phyloP scores from a whole-genome alignment of 2,888 invertebrate species.

The Lapara coniferarum region DNA sequence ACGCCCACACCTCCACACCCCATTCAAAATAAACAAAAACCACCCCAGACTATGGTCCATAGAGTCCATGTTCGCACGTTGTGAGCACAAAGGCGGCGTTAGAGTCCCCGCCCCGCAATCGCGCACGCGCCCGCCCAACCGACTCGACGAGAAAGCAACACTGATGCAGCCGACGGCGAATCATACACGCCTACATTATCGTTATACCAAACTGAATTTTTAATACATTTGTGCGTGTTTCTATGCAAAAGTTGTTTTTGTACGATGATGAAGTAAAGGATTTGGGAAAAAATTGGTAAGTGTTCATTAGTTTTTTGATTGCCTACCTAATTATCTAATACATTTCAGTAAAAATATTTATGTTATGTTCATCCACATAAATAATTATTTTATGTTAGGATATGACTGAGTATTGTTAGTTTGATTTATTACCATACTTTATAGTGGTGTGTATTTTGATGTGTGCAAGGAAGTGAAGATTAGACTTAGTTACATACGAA shows the following conservation, averaged over 20 bases:
- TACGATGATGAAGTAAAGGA: slow-evolving; percentile 41
- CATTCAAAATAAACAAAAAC: slow-evolving; percentile 32
- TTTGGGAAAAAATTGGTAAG: slow-evolving; percentile 29
- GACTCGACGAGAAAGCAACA: slow-evolving; percentile 41
- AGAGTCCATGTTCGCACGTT: slow-evolving; percentile 30
- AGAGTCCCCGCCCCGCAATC: slow-evolving; percentile 64
- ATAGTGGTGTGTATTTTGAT: no score
- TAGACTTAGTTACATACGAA: no score
- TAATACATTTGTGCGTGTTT: slow-evolving; percentile 65
- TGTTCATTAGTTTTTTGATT: not conserved
- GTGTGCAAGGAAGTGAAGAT: no score
- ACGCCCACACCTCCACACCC: slow-evolving; percentile 62
- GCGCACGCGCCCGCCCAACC: slow-evolving; percentile 72
- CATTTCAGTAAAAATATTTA: not conserved
- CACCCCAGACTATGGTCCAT: slow-evolving; percentile 29
- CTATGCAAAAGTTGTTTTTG: slow-evolving; percentile 42
- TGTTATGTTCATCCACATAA: no score
- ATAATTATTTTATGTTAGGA: no score
- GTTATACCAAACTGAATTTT: slow-evolving; percentile 77
- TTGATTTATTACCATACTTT: no score
- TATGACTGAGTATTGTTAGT: no score
- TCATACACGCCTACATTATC: slow-evolving; percentile 82
- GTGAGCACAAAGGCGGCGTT: slow-evolving; percentile 57
- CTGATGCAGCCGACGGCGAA: slow-evolving; percentile 55
- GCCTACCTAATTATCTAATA: not conserved